Conservation (phyloP, 35 echinoderm and acorn worm species). For the Heliocidaris tuberculata region DNA sequence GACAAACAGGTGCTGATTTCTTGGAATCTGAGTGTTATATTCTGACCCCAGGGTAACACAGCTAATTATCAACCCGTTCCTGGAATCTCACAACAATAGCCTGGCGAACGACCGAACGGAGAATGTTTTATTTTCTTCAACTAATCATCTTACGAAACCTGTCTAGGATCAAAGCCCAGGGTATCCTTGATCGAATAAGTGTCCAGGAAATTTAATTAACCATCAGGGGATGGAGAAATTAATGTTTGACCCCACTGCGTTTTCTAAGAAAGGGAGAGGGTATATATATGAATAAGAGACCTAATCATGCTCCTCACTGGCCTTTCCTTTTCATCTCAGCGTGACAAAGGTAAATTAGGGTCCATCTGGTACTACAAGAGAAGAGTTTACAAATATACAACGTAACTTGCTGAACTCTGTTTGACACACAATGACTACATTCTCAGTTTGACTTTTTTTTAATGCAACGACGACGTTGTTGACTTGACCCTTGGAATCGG, state of each 20-base stretch:
- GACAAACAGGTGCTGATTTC: background rate
- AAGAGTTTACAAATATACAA: background rate
- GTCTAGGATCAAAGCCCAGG: background rate
- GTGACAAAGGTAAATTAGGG: background rate
- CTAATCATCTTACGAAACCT: background rate
- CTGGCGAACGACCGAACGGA: background rate
- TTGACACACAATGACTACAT: background rate
- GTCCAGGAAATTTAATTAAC: slow-evolving; percentile 17
- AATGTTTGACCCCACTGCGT: background rate
- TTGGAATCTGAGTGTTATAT: background rate
- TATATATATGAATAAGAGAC: background rate
- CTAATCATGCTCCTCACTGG: background rate
- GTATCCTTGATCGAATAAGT: background rate
- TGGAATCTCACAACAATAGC: background rate
- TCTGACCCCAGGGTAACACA: background rate
- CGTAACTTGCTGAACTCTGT: background rate
- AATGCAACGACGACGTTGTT: background rate
- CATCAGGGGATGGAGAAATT: background rate
- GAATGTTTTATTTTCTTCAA: background rate
- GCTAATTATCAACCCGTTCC: background rate
- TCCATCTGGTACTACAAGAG: background rate
- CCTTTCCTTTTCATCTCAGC: background rate
- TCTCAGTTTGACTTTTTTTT: background rate
- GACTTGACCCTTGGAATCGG: background rate
- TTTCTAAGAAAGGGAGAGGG: background rate